Base-by-base conservation (phyloP, 2,888 invertebrate genomes). In the Acanthopleura granulata region DNA sequence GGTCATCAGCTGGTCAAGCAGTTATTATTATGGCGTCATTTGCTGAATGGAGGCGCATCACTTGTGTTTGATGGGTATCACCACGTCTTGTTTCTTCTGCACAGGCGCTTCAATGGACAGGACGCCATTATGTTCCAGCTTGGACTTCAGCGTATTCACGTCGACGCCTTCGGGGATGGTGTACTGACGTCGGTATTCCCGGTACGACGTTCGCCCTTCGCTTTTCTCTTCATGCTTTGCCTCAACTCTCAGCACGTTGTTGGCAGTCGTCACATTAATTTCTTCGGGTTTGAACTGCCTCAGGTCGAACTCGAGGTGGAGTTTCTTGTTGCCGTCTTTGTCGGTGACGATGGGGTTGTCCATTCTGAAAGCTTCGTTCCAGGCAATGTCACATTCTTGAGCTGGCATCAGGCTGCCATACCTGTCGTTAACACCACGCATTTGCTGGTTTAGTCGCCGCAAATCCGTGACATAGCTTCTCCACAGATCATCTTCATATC, bases 181-280 rank as follows among this genome's bases (percentile, higher is more conserved):
- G 93, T 98, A 99, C 92, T 98, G 97, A 83, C 97, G 94, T 92
- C 98, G 98, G 94, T 98, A 99, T 92, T 99, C 98, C 92, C 98
- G 94, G 93, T 97, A 98, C 79, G 98, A 97, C 66, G 97, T 96
- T 92, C 97, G 97, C 89, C 96, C 96, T 91, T 97, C 97, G 73
- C 96, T 94, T 92, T 98, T 98, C 92, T 99, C 98, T 91, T 99
- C 98, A 92, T 99, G 99, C 92, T 98, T 98, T 79, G 98, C 98
- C 90, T 98, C 97, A 73, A 98, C 97, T 0, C 80, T 81, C 15
- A 99, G 93, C 93, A 97, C 96, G 92, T 98, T 98, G 92, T 98
- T 98, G 84, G 98, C 96, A 81, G 98, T 99, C 93, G 98, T 98
- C 82, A 99, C 98, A 89, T 97, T 96, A 90, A 98, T 97, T 93